Evolutionary conservation across 2,113 vertebrate genomes (phyloP).

Genomic region (Tragelaphus imberbis): DNA sequence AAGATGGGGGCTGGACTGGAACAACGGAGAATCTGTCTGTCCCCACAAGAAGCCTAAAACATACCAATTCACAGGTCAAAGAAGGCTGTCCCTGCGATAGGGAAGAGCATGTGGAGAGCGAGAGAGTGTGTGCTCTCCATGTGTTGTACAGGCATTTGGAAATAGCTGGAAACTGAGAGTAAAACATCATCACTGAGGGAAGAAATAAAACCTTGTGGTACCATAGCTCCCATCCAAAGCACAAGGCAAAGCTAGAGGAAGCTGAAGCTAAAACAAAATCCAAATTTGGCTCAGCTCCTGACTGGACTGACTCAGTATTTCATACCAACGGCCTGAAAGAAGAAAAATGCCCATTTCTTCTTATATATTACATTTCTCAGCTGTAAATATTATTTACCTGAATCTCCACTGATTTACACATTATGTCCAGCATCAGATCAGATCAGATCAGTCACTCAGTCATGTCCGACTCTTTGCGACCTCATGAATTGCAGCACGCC

Average conservation of each 20-base stretch:
- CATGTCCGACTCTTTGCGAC: too few relatives aligned
- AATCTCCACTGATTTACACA: neutral
- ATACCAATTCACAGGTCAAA: neutral
- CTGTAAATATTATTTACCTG: neutral
- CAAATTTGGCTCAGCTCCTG: neutral
- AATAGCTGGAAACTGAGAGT: neutral
- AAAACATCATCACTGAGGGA: neutral
- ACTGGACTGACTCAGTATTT: neutral
- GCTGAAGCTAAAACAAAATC: neutral
- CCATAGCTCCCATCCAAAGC: neutral
- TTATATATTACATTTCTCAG: neutral
- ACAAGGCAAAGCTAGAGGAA: neutral
- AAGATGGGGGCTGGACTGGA: neutral
- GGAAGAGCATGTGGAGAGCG: neutral
- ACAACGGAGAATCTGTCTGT: neutral
- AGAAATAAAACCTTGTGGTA: neutral
- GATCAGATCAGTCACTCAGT: too few relatives aligned
- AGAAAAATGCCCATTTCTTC: neutral
- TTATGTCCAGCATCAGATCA: neutral
- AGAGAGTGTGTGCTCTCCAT: too few relatives aligned
- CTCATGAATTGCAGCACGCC: too few relatives aligned
- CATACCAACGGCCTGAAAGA: neutral
- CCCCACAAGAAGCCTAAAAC: neutral
- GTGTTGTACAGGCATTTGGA: neutral
- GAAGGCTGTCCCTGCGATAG: rapidly evolving